Conservation (phyloP, 37 sponge, comb jelly and placozoan genomes). For the Halichondria panicea region DNA sequence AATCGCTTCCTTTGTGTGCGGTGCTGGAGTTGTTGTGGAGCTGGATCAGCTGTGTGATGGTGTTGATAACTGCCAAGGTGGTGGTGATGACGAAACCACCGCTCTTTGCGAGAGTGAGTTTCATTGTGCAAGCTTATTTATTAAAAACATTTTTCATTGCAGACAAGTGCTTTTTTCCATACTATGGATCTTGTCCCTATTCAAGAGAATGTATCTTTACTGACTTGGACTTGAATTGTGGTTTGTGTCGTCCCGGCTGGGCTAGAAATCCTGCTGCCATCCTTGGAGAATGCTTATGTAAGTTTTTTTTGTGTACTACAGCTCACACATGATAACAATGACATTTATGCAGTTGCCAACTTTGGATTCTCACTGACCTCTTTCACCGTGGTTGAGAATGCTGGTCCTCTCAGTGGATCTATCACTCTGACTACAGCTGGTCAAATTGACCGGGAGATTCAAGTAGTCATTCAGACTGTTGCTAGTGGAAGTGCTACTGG, state of each 20-base stretch:
- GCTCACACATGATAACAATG: too few relatives aligned
- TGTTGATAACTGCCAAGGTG: background rate
- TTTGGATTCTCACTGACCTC: background rate
- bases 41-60: slow-evolving; percentile 5
- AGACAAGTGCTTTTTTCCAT: slow-evolving; percentile 14
- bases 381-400: background rate
- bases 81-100: slow-evolving; percentile 1
- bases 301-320: too few relatives aligned
- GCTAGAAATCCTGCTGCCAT: too few relatives aligned
- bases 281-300: too few relatives aligned
- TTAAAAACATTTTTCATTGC: background rate
- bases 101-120: slow-evolving; percentile 21
- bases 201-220: background rate
- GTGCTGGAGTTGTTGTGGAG: background rate
- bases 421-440: too few relatives aligned
- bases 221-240: background rate
- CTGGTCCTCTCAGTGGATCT: background rate
- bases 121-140: background rate
- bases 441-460: too few relatives aligned
- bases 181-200: slow-evolving; percentile 14
- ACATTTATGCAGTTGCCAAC: background rate
- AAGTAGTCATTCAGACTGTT: too few relatives aligned
- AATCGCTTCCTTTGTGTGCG: too few relatives aligned
- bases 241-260: background rate
- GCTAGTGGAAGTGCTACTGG: too few relatives aligned